Evolutionary conservation across 2,797 vertebrate species (phyloP).

Genomic region (Margarornis squamiger): DNA sequence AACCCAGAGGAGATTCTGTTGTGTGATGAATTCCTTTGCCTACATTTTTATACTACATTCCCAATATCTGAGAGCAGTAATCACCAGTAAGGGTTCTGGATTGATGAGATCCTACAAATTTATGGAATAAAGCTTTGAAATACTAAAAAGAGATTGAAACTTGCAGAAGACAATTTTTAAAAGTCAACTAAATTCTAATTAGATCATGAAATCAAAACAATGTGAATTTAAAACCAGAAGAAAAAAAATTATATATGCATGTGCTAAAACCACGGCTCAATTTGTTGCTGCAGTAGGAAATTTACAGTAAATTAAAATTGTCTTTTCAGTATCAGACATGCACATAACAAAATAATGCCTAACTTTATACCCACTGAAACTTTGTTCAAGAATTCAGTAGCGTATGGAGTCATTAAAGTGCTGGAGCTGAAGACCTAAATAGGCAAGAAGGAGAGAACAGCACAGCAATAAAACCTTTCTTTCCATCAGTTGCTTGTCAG

Average conservation of each 20-base stretch:
- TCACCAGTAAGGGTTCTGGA: not conserved
- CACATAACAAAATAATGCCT: not conserved
- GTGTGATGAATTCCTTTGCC: not conserved
- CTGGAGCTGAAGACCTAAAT: not conserved
- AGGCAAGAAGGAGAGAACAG: not conserved
- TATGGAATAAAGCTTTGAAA: not conserved
- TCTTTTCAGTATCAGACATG: not conserved
- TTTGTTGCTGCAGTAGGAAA: not conserved
- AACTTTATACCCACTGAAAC: not conserved
- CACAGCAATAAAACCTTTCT: slow-evolving; percentile 37
- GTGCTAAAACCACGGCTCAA: not conserved
- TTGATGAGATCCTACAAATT: not conserved
- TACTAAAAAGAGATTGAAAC: not conserved
- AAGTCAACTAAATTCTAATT: not conserved
- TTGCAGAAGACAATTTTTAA: not conserved
- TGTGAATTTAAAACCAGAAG: not conserved
- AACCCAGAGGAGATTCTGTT: not conserved
- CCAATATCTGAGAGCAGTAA: not conserved
- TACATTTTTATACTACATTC: not conserved
- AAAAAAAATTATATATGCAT: not conserved
- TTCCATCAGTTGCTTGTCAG: slow-evolving; percentile 54
- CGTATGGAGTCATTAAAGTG: not conserved
- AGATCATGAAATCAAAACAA: not conserved
- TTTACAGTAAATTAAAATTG: not conserved
- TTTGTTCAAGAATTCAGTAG: not conserved